Evolutionary conservation across 2,888 invertebrate species (phyloP).

Genomic region (Drymonia ruficornis): DNA sequence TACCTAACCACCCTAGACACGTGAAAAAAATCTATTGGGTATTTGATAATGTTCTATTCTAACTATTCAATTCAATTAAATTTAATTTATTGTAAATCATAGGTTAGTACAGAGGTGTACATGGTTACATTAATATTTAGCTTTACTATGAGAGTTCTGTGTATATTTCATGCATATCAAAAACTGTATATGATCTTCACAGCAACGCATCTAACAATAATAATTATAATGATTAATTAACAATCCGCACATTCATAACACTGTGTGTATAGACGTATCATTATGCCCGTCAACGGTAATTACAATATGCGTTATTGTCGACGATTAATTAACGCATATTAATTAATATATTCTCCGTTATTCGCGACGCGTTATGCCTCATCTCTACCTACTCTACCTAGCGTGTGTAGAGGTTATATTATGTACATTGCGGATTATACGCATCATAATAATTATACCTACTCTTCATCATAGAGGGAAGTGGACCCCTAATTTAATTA

Average conservation of each 20-base stretch:
- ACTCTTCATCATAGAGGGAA: too few species aligned
- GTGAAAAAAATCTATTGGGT: too few species aligned
- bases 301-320: slow-evolving; percentile 39
- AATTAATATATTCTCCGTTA: slow-evolving; percentile 33
- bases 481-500: too few species aligned
- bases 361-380: slow-evolving; percentile 8
- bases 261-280: slow-evolving; percentile 25
- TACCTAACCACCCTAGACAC: too few species aligned
- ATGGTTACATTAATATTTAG: too few species aligned
- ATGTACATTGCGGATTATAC: background rate
- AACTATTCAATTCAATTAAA: too few species aligned
- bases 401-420: background rate
- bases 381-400: background rate
- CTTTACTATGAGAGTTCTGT: background rate
- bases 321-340: slow-evolving; percentile 41
- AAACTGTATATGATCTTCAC: background rate
- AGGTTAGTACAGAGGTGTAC: too few species aligned
- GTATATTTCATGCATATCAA: background rate
- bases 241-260: slow-evolving; percentile 12
- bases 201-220: background rate
- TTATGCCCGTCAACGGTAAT: slow-evolving; percentile 40
- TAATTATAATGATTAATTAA: slow-evolving; percentile 15
- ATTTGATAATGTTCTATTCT: too few species aligned
- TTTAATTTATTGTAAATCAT: too few species aligned
- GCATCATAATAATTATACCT: too few species aligned